These are phyloP conservation scores for Temnothorax rugatulus DNA, from an alignment of 2,888 invertebrate species.

Conservation along the genomic window DNA sequence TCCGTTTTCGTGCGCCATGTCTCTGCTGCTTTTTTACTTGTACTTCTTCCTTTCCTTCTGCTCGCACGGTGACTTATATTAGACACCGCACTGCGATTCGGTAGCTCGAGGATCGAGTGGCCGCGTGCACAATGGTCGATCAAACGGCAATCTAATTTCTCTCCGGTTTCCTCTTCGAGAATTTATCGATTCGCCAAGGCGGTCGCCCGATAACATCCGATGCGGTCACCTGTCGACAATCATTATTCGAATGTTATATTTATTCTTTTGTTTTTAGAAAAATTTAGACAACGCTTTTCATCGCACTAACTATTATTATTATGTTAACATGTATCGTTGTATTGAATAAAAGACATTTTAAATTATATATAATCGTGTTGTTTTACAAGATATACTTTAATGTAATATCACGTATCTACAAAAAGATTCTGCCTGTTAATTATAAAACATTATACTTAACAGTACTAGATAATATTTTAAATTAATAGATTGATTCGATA, in stretches of 20 bases:
- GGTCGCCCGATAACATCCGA: constrained; percentile 23
- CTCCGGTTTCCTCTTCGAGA: constrained; percentile 41
- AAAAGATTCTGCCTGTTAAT: background rate
- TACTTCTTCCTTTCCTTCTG: constrained; percentile 25
- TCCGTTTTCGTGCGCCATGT: constrained; percentile 82
- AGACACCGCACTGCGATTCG: background rate
- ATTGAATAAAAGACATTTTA: background rate
- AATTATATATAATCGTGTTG: background rate
- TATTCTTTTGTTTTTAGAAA: background rate
- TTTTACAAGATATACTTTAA: background rate
- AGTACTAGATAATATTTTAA: background rate
- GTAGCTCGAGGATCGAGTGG: constrained; percentile 1
- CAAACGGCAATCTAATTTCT: constrained; percentile 58
- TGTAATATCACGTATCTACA: background rate
- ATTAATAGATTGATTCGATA: background rate
- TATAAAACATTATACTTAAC: background rate
- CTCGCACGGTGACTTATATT: background rate
- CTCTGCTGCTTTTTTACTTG: background rate
- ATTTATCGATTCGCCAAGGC: constrained; percentile 58
- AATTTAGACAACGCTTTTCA: background rate
- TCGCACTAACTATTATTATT: background rate
- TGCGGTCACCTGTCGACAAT: constrained; percentile 56
- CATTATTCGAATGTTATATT: constrained; percentile 23
- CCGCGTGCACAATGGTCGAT: constrained; percentile 32
- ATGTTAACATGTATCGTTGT: background rate